A percentile compares a stretch with the other conserved stretches of the same genome.
Evolutionary conservation across 2,888 invertebrate species (phyloP).

Genomic region (Anthoptus insignis): DNA sequence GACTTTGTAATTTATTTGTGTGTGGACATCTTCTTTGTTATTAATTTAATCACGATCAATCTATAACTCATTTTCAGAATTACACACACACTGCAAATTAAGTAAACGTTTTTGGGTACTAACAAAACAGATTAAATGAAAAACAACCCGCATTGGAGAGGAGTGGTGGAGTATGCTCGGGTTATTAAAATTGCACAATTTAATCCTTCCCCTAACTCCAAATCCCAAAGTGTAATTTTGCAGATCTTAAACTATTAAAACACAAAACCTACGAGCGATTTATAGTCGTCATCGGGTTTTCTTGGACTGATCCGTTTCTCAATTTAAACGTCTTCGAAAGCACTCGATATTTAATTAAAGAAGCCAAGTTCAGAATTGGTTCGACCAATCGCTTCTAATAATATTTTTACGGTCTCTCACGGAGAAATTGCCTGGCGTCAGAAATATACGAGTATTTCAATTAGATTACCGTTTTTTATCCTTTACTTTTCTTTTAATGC

Average conservation of each 20-base stretch:
- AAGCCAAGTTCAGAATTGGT: conserved; percentile 35
- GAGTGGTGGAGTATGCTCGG: too few relatives aligned
- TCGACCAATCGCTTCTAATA: conserved; percentile 30
- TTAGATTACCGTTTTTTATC: not conserved
- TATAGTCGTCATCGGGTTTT: conserved; percentile 15
- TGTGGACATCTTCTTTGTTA: too few relatives aligned
- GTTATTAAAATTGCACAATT: too few relatives aligned
- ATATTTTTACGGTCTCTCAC: conserved; percentile 25
- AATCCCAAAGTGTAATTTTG: not conserved
- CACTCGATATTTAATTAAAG: conserved; percentile 41
- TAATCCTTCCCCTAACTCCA: too few relatives aligned
- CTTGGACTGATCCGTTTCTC: conserved; percentile 30
- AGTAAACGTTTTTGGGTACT: too few relatives aligned
- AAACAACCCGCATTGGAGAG: too few relatives aligned
- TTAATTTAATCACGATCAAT: too few relatives aligned
- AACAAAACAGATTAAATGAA: too few relatives aligned
- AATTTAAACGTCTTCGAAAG: conserved; percentile 32
- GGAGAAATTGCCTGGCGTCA: conserved; percentile 14
- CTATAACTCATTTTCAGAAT: too few relatives aligned
- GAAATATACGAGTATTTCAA: not conserved
- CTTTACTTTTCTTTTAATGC: not conserved
- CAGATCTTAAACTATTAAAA: not conserved
- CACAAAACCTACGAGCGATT: not conserved
- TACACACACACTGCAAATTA: too few relatives aligned
- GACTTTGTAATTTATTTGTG: too few relatives aligned